Percentiles rank a stretch among this genome's conserved stretches.
Conservation (phyloP, 1,140 invertebrate species). For the Sipha flava region DNA sequence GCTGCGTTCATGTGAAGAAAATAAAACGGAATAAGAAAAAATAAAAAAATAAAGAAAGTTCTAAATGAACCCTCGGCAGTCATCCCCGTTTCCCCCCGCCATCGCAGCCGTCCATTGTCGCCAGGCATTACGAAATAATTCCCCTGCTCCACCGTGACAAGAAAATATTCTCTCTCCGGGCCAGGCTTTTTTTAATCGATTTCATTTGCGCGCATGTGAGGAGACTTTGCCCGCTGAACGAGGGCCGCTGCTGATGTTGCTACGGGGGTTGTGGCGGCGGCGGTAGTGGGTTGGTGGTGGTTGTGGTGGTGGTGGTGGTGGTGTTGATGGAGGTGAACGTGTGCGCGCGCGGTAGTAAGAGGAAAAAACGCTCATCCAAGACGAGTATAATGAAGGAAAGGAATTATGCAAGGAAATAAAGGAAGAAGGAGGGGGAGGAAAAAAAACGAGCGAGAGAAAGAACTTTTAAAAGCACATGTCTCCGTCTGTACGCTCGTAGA, state of each 20-base stretch:
- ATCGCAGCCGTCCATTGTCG: background rate
- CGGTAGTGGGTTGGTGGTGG: too few relatives aligned
- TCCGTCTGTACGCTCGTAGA: background rate
- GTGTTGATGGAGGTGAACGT: background rate
- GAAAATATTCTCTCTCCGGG: constrained; percentile 26
- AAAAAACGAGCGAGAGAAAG: background rate
- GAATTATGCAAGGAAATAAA: constrained; percentile 32
- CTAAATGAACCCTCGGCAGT: constrained; percentile 29
- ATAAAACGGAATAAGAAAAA: constrained; percentile 12
- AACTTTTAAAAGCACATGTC: constrained; percentile 29
- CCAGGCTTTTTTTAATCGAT: constrained; percentile 35
- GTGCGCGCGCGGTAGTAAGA: background rate
- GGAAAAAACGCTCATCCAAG: constrained; percentile 30
- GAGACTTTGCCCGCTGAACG: constrained; percentile 21
- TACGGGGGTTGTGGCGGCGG: too few relatives aligned
- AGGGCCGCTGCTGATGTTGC: background rate
- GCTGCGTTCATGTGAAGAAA: constrained; percentile 30
- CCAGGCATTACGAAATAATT: constrained; percentile 28
- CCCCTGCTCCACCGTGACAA: constrained; percentile 18
- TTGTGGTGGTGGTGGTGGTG: background rate
- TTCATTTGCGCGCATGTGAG: constrained; percentile 36
- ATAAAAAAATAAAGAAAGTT: background rate
- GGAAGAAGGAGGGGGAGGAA: background rate
- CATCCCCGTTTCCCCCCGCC: background rate
- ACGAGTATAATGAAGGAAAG: constrained; percentile 32